A percentile compares a stretch with the other conserved stretches of the same genome.
Conservation (phyloP, 2,797 vertebrate species). For the Discoglossus pictus region DNA sequence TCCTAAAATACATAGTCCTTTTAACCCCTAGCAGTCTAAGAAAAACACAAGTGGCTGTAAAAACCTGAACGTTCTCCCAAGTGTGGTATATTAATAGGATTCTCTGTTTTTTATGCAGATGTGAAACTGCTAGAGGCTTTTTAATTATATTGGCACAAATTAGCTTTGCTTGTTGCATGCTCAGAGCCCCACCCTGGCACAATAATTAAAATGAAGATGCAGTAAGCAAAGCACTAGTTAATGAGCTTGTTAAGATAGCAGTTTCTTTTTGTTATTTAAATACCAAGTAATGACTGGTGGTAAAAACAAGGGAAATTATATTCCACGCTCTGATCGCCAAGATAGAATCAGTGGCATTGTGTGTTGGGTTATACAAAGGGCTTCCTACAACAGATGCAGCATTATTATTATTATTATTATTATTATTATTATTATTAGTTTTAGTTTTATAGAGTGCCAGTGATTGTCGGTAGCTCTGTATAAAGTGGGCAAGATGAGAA, state of each 20-base stretch:
- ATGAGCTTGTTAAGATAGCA: conserved; percentile 22
- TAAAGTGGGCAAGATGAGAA: too few relatives aligned
- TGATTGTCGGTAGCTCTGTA: too few relatives aligned
- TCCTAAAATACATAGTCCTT: too few relatives aligned
- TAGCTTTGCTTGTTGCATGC: background rate
- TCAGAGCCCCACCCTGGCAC: conserved; percentile 12
- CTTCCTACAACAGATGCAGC: too few relatives aligned
- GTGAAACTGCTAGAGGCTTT: conserved; percentile 8
- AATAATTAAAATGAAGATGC: conserved; percentile 27
- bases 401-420: too few relatives aligned
- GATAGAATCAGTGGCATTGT: too few relatives aligned
- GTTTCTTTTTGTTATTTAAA: conserved; percentile 22
- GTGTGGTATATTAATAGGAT: conserved; percentile 18
- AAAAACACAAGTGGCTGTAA: too few relatives aligned
- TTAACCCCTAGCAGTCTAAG: too few relatives aligned
- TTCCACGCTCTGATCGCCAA: conserved; percentile 1
- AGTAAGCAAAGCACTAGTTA: conserved; percentile 15
- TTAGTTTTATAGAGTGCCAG: too few relatives aligned
- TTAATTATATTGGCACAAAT: conserved; percentile 36
- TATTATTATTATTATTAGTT: too few relatives aligned
- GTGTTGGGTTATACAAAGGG: too few relatives aligned
- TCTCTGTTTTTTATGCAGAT: background rate
- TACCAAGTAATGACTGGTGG: background rate
- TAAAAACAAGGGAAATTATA: conserved; percentile 1
- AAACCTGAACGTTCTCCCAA: too few relatives aligned